Base-by-base conservation (phyloP, 2,797 vertebrate genomes). In the Gallinago nigripennis region DNA sequence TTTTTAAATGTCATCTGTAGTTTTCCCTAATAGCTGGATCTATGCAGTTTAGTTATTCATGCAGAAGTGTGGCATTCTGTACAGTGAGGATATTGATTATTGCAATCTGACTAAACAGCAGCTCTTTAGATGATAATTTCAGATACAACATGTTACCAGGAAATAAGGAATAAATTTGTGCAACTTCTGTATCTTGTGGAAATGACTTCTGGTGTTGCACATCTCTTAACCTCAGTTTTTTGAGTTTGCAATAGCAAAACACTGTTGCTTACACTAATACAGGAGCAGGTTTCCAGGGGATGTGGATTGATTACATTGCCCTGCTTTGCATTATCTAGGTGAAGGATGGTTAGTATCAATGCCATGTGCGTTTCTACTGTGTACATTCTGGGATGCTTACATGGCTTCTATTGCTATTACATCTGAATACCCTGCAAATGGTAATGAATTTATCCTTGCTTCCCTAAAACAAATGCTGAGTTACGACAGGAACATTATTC, bases 371-470 rank as follows among this genome's bases (percentile, higher is more conserved):
- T 50, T 91, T 90, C 57, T 28, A 0, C 82, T 12, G 4, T 37
- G 61, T 33, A 4, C 0, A 0, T 56, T 35, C 6, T 3, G 4
- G 48, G 53, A n/a, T 33, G 53, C 39, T 82, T 71, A 66, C 75
- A 58, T 3, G 8, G 64, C 66, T 75, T 23, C 73, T 84, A 39
- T 73, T 82, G 46, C 89, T 79, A 0, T 48, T 90, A 45, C 68
- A 77, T 33, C 90, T 68, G 83, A 90, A 50, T 50, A 75, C 71
- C 60, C 61, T 86, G 60, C 90, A 64, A 88, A 75, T 23, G 57
- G 71, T 94, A 96, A 95, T 93, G 95, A 94, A 94, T 96, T 96
- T 96, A 95, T 94, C 94, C 86, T 90, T 84, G 88, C 78, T 92
- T 95, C 81, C 93, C 71, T 94, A 86, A 94, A 96, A 94, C 95